Conservation (phyloP, 2,888 invertebrate species). For the Melanargia galathea region DNA sequence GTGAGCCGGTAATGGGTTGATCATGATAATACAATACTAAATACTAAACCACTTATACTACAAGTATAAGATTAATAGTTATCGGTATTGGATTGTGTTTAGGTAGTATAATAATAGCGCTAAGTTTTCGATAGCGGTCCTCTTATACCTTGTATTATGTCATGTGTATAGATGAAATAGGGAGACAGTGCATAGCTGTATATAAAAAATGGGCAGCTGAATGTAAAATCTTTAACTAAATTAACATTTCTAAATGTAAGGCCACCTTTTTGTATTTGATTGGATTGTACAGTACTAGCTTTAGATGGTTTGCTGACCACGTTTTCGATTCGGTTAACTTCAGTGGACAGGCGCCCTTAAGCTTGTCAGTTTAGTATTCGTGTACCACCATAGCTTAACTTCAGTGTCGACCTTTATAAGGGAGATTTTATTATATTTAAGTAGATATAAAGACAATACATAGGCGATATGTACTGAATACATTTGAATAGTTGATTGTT, state of each 20-base stretch:
- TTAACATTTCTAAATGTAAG: not conserved
- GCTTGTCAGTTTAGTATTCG: not conserved
- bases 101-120: too few relatives aligned
- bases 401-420: slow-evolving; percentile 17
- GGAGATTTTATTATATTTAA: slow-evolving; percentile 28
- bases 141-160: too few relatives aligned
- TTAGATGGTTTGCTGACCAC: not conserved
- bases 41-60: too few relatives aligned
- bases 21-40: too few relatives aligned
- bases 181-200: too few relatives aligned
- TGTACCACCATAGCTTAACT: not conserved
- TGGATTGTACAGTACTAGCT: not conserved
- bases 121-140: too few relatives aligned
- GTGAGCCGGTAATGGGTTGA: too few relatives aligned
- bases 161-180: too few relatives aligned
- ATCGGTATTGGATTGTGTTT: too few relatives aligned
- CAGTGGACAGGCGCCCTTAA: not conserved
- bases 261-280: not conserved
- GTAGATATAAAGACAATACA: not conserved
- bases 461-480: slow-evolving; percentile 8
- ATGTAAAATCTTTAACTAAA: not conserved
- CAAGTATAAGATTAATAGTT: too few relatives aligned
- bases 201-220: not conserved
- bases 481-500: slow-evolving; percentile 12
- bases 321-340: not conserved